Base-by-base conservation (phyloP, 2,113 vertebrate species). In the Falco punctatus region DNA sequence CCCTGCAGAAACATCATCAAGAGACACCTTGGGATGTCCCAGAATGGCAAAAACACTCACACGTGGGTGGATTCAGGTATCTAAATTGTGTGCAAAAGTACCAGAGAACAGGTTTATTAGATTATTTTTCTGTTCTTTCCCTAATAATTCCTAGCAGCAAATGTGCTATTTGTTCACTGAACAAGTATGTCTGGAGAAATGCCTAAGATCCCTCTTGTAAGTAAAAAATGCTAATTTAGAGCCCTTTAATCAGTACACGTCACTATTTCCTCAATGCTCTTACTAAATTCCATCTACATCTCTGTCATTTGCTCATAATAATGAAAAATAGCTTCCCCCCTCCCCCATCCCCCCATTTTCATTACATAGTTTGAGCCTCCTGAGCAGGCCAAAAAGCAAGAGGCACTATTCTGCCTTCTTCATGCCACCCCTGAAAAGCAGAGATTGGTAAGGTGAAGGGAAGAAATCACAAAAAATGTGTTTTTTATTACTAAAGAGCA, bases 401-500 rank as follows among this genome's bases (percentile, higher is more conserved):
- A 57, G 6, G 5, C 5, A 22, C 2, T 23, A 4, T 24, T 74
- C 30, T 64, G 21, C 9, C 32, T 51, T 33, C 55, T 54, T 72
- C 7, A 3, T n/a, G 20, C 9, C 6, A 5, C 4, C 24, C 5
- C 17, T 49, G 14, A 61, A 57, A 90, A 71, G 21, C 7, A 10
- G 4, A 21, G 6, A 12, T 27, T n/a, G 30, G 13, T 1, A 2
- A 46, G 6, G 38, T 8, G 2, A 61, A 59, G 5, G 22, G 5
- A 73, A 32, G 59, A 83, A 57, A 8, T 40, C 30, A 61, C 19
- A 52, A 23, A 35, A 51, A 16, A 17, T 4, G 11, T 6, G 0
- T 26, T 13, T 74, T 70, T 73, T 27, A 24, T 26, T 64, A 19
- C 16, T 16, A 5, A 46, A 65, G 23, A 57, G 1, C 23, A 26